Conservation (phyloP, 2,888 invertebrate species). For the Chalcosyrphus nemorum region DNA sequence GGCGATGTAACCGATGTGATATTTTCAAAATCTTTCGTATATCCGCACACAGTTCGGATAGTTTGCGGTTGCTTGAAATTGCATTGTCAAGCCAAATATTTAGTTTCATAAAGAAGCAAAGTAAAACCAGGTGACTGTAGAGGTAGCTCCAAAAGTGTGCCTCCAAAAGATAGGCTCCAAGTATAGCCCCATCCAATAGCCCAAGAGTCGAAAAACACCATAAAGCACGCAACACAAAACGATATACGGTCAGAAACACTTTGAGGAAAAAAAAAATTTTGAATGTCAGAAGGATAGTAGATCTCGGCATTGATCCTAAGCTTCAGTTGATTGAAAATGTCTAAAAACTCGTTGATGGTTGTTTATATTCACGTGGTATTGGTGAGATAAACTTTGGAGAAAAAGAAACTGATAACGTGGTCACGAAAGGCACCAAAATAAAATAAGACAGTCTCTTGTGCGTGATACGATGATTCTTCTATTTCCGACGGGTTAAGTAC, state of each 20-base stretch:
- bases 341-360: not conserved
- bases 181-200: not conserved
- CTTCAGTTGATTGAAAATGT: not conserved
- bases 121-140: not conserved
- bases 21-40: not conserved
- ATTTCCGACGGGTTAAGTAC: not conserved
- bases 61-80: not conserved
- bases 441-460: not conserved
- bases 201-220: no score
- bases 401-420: not conserved
- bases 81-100: not conserved
- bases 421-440: not conserved
- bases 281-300: not conserved
- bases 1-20: not conserved
- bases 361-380: not conserved
- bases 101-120: not conserved
- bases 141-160: not conserved
- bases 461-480: not conserved
- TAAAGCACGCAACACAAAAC: not conserved
- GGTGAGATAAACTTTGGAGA: not conserved
- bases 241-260: not conserved
- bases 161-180: not conserved
- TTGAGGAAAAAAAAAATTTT: not conserved
- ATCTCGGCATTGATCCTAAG: not conserved
- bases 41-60: not conserved